Base-by-base conservation (phyloP, 2,797 vertebrate species). In the Hybognathus amarus region DNA sequence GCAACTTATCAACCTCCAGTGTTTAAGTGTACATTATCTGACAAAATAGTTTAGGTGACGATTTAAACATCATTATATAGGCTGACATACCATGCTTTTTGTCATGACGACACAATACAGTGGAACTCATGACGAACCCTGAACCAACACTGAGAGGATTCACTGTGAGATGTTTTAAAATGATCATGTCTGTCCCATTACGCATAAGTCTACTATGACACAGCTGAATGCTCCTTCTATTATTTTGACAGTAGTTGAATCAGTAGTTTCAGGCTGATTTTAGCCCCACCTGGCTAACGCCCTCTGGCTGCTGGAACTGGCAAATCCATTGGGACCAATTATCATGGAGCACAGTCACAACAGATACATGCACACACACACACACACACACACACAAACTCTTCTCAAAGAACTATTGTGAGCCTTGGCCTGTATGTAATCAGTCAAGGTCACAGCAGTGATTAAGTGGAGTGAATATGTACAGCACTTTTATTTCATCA, bases 301-400 rank as follows among this genome's bases (percentile, higher is more conserved):
- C 76, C 80, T 69, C 56, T 70, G 77, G 83, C 83, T 73, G 66
- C 69, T 70, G 73, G 77, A 83, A 76, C 54, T 50, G 22, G 54
- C 47, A 77, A 87, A 79, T 75, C 83, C 77, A 79, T 9, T 27
- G 86, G 83, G 86, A 54, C 86, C 83, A 85, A 87, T 87, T 85
- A 87, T 79, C 69, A 85, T 79, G 24, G n/a, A 64, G 40, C 38
- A 77, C 22, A 36, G 54, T 50, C 27, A 77, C 30, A 54, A 66
- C 68, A 79, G 18, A 24, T 11, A 50, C 54, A 75, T 61, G 27
- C 61, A 52, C 54, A 20, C n/a, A 38, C 66, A 75, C 69, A 61
- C 50, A 40, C 22, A 36, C n/a, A 27, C 54, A 24, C 42, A 50
- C 64, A 47, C 66, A 30, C 40, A 71, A 10, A 40, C 15, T 7